Base-by-base conservation (phyloP, 2,113 vertebrate species). In the Hydrolagus affinis region DNA sequence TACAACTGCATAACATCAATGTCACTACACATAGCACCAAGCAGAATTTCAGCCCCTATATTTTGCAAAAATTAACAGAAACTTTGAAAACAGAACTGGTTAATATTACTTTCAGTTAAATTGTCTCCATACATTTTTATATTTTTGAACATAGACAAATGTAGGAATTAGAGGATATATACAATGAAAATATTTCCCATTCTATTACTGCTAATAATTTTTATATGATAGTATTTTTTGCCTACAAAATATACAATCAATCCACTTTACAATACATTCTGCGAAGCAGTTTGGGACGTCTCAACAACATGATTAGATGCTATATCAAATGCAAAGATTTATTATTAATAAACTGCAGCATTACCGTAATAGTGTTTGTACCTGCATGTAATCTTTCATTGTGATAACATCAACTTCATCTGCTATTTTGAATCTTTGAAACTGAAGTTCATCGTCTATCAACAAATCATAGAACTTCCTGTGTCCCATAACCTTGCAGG, bases 301-400 rank as follows among this genome's bases (percentile, higher is more conserved):
- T 44, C 6, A 44, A 44, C 6, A 6, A 44, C 44, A 6, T 44
- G 44, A 44, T 44, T 3, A 44, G 44, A 6, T 3, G 1, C 44
- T 44, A 44, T 44, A 44, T 44, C 44, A 44, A 44, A 44, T 44
- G 44, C 44, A 44, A 1, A 6, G 44, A 44, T 44, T 64, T 85
- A 85, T 11, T 60, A 44, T 66, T 17, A 62, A 14, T 23, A 64
- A 83, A 62, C 25, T 64, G 59, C 25, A 66, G 64, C 25, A 66
- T 83, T 69, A 85, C 70, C 71, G 71, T 28, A 21, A n/a, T 0
- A 62, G 12, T 60, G 87, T 87, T 85, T 89, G 88, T 92, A 92
- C 90, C 85, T 91, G 89, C 87, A 92, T 89, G 28, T 91, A 92
- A 87, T 93, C 92, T 88, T 92, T 89, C 85, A 89, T 21, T 73